phyloP scores from a whole-genome alignment of 2,113 vertebrate genomes.

The Triplophysa siluroides region DNA sequence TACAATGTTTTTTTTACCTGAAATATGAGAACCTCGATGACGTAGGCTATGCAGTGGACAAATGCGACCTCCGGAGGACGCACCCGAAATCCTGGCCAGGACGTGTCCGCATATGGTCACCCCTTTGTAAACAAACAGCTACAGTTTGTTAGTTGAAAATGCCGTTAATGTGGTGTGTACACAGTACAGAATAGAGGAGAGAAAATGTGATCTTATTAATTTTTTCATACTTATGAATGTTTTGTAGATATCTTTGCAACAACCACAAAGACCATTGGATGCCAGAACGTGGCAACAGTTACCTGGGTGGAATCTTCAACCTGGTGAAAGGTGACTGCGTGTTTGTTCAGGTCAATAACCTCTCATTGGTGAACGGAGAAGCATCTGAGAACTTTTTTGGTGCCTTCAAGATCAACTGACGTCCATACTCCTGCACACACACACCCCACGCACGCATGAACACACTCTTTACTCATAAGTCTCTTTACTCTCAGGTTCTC shows the following conservation, averaged over 20 bases:
- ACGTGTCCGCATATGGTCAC: no score
- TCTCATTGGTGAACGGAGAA: conserved; percentile 2
- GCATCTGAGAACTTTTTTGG: conserved; percentile 66
- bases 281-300: conserved; percentile 57
- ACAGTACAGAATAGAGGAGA: no score
- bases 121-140: no score
- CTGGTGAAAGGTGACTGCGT: conserved; percentile 57
- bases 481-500: neutral
- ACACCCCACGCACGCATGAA: neutral
- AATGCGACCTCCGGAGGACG: no score
- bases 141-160: no score
- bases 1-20: no score
- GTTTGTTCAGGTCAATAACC: conserved; percentile 59
- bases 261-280: neutral
- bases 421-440: neutral
- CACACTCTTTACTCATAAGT: neutral
- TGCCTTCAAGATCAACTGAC: conserved; percentile 65
- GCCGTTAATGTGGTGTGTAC: no score
- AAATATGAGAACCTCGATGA: no score
- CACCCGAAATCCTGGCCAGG: no score
- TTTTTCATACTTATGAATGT: neutral
- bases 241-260: neutral
- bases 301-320: conserved; percentile 67
- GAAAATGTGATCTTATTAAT: no score
- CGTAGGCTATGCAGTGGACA: no score